phyloP scores from a whole-genome alignment of 53 echinoderm and acorn worm species.

The Echinometra lucunter region DNA sequence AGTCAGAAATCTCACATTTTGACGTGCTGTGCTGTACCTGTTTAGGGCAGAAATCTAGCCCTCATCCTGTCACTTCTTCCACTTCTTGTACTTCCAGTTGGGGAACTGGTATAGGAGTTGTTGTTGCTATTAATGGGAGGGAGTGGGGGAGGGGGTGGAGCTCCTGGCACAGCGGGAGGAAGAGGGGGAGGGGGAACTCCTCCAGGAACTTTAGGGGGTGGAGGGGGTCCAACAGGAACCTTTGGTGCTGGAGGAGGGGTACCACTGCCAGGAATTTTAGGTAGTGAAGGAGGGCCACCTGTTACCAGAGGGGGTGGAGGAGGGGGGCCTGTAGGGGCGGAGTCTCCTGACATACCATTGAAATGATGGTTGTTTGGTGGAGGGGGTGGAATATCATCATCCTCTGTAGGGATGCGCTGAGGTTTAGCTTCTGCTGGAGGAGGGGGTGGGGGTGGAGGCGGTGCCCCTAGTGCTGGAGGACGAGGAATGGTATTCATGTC shows the following conservation, averaged over 20 bases:
- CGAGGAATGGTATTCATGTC: conserved; percentile 49
- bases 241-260: neutral
- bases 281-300: neutral
- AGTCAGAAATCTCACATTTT: too few species aligned
- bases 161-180: conserved; percentile 5
- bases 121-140: conserved; percentile 49
- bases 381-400: conserved; percentile 18
- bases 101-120: conserved; percentile 43
- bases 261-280: neutral
- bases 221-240: neutral
- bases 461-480: conserved; percentile 24
- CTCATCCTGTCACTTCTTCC: neutral
- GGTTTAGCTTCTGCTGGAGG: conserved; percentile 41
- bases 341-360: neutral
- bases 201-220: neutral
- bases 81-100: conserved; percentile 57
- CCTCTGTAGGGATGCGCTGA: neutral
- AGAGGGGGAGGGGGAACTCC: conserved; percentile 35
- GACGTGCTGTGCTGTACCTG: neutral
- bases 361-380: conserved; percentile 46
- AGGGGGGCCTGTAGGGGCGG: neutral
- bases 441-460: conserved; percentile 57
- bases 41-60: neutral
- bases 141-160: conserved; percentile 58
- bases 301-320: conserved; percentile 52